Evolutionary conservation across 2,888 invertebrate genomes (phyloP).

Genomic region (Neoitamus cyanurus): DNA sequence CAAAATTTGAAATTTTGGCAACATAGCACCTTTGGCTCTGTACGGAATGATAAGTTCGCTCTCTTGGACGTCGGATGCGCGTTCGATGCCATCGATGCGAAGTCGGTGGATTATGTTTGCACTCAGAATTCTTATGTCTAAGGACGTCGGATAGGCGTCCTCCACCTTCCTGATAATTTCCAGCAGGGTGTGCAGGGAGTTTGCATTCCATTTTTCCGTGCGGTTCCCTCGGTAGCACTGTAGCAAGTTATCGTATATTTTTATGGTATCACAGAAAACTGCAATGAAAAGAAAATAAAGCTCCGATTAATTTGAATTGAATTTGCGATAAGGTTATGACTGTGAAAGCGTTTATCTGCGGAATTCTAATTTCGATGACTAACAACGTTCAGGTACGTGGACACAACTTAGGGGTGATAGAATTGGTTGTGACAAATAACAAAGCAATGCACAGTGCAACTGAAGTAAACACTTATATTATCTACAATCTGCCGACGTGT

Average conservation of each 20-base stretch:
- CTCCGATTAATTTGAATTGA: too few relatives aligned
- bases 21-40: constrained; percentile 71
- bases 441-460: background rate
- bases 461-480: background rate
- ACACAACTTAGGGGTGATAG: background rate
- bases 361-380: background rate
- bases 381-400: background rate
- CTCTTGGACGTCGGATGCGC: constrained; percentile 66
- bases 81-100: constrained; percentile 73
- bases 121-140: constrained; percentile 70
- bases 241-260: constrained; percentile 70
- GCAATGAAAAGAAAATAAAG: constrained; percentile 5
- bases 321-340: background rate
- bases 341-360: background rate
- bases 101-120: constrained; percentile 69
- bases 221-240: constrained; percentile 71
- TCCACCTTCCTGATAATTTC: constrained; percentile 75
- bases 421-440: background rate
- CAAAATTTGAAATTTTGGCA: constrained; percentile 71
- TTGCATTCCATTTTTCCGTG: constrained; percentile 68
- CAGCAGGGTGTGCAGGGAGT: constrained; percentile 71
- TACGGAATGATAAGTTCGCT: constrained; percentile 70
- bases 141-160: constrained; percentile 66
- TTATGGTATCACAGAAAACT: constrained; percentile 45
- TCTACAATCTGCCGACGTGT: too few relatives aligned